Conservation (phyloP, 2,113 vertebrate genomes). For the Polypterus bichir region DNA sequence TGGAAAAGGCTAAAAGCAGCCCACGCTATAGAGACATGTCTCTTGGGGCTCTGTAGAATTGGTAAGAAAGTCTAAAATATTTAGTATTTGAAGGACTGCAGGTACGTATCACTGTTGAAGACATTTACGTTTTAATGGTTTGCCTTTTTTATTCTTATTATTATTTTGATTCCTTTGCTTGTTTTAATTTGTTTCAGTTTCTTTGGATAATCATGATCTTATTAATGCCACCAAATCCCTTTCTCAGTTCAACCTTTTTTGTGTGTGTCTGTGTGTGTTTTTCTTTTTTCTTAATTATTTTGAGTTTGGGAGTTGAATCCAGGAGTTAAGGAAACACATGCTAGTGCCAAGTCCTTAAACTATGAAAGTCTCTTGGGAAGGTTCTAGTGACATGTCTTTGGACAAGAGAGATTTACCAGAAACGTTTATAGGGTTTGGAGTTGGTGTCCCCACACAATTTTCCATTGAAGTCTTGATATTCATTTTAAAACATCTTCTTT, state of each 20-base stretch:
- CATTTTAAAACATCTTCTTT: no score
- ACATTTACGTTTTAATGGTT: slow-evolving; percentile 22
- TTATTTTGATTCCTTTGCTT: background rate
- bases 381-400: no score
- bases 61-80: slow-evolving; percentile 85
- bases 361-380: no score
- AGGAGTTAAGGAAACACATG: background rate
- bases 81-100: slow-evolving; percentile 71
- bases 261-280: background rate
- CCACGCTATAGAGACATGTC: slow-evolving; percentile 20
- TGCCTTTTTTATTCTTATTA: slow-evolving; percentile 19
- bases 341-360: no score
- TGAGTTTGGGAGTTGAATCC: background rate
- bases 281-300: background rate
- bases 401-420: no score
- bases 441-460: no score
- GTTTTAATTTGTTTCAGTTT: background rate
- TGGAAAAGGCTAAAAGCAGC: slow-evolving; percentile 33
- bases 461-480: no score
- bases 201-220: slow-evolving; percentile 8
- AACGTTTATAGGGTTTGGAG: no score
- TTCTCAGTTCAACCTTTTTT: background rate
- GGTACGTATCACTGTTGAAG: slow-evolving; percentile 77
- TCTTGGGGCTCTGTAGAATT: slow-evolving; percentile 45
- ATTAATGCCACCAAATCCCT: background rate